Conservation (phyloP, 1,140 invertebrate genomes). For the Vanessa atalanta region DNA sequence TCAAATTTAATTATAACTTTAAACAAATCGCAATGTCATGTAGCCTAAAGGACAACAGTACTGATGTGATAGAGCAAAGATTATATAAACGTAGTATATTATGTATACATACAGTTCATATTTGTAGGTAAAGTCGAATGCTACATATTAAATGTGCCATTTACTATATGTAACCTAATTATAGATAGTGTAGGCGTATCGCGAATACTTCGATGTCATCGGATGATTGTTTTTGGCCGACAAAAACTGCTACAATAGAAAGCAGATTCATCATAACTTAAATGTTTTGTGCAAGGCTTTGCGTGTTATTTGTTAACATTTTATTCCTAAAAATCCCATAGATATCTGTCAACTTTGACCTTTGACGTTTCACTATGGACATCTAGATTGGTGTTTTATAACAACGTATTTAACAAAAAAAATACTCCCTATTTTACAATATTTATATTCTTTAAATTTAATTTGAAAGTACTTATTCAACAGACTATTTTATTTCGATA, state of each 20-base stretch:
- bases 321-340: not conserved
- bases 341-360: not conserved
- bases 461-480: too few relatives aligned
- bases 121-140: slow-evolving; percentile 61
- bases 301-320: not conserved
- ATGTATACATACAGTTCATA: slow-evolving; percentile 46
- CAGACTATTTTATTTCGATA: too few relatives aligned
- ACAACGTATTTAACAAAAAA: too few relatives aligned
- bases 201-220: slow-evolving; percentile 35
- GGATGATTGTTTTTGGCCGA: slow-evolving; percentile 38
- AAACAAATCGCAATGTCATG: slow-evolving; percentile 24
- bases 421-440: too few relatives aligned
- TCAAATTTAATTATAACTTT: not conserved
- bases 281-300: not conserved
- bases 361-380: too few relatives aligned
- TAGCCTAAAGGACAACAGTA: slow-evolving; percentile 41
- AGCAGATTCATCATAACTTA: not conserved
- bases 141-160: slow-evolving; percentile 76
- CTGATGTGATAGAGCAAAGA: slow-evolving; percentile 72
- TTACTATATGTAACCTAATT: slow-evolving; percentile 61
- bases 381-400: too few relatives aligned
- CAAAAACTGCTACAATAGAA: slow-evolving; percentile 13
- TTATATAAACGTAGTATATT: slow-evolving; percentile 42
- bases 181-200: slow-evolving; percentile 35
- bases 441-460: too few relatives aligned